Base-by-base conservation (phyloP, 2,888 invertebrate genomes). In the Philopedon plagiatum region DNA sequence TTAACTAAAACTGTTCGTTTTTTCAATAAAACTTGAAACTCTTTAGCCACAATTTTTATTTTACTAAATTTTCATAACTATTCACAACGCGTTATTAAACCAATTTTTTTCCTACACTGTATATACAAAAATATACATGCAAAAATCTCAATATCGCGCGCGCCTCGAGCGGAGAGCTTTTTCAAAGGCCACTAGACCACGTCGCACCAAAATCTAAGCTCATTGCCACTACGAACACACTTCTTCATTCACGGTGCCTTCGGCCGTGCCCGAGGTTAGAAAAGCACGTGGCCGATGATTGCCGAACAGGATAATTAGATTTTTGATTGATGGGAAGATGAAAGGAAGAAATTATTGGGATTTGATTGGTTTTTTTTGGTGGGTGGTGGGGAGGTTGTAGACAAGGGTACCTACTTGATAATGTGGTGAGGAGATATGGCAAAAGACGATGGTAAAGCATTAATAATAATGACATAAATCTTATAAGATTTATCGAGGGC, bases 281-380 rank as follows among this genome's bases (percentile, higher is more conserved):
- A 5, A 7, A 73, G 57, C 75, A 75, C 75, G 75, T 75, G 75
- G 73, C 58, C 75, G 75, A 69, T 57, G n/a, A 34, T 61, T 13
- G 44, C 54, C 74, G 74, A 71, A 72, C 61, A 21, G 44, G 15
- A 54, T 66, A 64, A 64, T 69, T 62, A 56, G 34, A 60, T 13
- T 51, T 44, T 54, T 58, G 68, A 68, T 68, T 68, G 61, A 68
- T 56, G 68, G 41, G 41, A 37, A n/a, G 19, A 19, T 46, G 46
- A 46, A 26, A 29, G n/a, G 18, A 13, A 29, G 18, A 54, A 13
- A 15, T 54, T 54, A 46, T 34, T 62, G 11, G 15, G n/a, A 29
- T 44, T 57, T 57, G 46, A 62, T 69, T 69, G 62, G 57, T 15
- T 62, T 54, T 62, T 68, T 68, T 61, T 29, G 8, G n/a, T 3